Evolutionary conservation across 1,140 invertebrate genomes (phyloP).

Genomic region (Ostrea denselamellosa): DNA sequence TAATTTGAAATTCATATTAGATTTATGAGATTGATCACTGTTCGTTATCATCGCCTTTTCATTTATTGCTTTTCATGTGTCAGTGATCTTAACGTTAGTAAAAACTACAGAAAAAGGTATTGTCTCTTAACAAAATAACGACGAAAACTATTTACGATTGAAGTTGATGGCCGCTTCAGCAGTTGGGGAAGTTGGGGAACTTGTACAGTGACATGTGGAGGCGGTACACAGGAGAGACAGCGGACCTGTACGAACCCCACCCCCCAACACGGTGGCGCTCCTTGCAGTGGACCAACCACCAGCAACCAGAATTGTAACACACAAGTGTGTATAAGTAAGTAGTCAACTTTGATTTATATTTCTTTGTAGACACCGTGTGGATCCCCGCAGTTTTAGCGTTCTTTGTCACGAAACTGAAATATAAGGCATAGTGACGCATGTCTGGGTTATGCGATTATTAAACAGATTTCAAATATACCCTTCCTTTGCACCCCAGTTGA

Average conservation of each 20-base stretch:
- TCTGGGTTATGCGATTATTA: no score
- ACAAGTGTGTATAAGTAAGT: slow-evolving; percentile 43
- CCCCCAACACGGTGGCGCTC: slow-evolving; percentile 60
- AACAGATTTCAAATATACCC: neutral
- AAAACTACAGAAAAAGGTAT: no score
- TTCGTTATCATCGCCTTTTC: no score
- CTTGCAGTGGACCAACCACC: slow-evolving; percentile 54
- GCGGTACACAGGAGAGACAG: slow-evolving; percentile 54
- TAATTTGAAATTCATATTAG: no score
- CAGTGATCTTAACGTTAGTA: no score
- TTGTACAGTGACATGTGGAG: slow-evolving; percentile 66
- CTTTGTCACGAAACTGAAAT: no score
- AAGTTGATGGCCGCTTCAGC: slow-evolving; percentile 65
- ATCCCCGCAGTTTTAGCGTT: no score
- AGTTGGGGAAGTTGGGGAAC: slow-evolving; percentile 62
- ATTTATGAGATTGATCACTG: no score
- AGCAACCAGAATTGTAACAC: slow-evolving; percentile 5
- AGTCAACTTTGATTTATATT: neutral
- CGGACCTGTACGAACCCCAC: slow-evolving; percentile 62
- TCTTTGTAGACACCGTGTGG: neutral
- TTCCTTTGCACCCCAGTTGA: slow-evolving; percentile 56
- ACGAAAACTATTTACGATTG: no score
- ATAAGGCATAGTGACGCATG: no score
- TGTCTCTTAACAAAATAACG: no score
- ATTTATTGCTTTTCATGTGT: no score